These are phyloP conservation scores for Adelges cooleyi DNA, from an alignment of 1,140 invertebrate genomes.

Conservation along the genomic window DNA sequence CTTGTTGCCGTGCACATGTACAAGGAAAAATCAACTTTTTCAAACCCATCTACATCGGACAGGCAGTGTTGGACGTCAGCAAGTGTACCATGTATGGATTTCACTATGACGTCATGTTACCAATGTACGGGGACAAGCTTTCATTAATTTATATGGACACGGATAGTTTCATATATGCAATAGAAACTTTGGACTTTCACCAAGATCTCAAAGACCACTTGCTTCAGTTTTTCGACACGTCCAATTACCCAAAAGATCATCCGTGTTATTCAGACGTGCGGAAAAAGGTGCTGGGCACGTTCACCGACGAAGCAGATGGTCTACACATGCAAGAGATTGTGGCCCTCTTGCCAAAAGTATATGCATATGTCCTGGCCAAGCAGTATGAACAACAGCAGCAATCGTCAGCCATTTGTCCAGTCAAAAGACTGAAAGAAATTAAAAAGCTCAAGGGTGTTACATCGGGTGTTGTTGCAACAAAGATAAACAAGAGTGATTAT, in stretches of 20 bases:
- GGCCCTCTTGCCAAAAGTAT: neutral
- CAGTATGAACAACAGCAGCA: too few species aligned
- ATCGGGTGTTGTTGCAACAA: too few species aligned
- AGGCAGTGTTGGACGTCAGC: slow-evolving; percentile 27
- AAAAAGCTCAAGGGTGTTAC: too few species aligned
- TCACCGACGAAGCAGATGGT: neutral
- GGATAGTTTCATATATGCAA: neutral
- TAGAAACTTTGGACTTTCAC: neutral
- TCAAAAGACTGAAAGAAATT: too few species aligned
- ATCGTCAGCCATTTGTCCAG: too few species aligned
- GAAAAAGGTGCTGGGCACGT: neutral
- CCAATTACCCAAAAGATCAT: neutral
- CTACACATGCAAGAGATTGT: neutral
- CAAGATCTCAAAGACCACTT: neutral
- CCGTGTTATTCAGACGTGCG: neutral
- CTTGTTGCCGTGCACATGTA: slow-evolving; percentile 2
- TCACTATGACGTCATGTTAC: slow-evolving; percentile 28
- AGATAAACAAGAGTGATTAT: too few species aligned
- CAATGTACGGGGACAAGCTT: neutral
- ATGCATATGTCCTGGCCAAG: neutral
- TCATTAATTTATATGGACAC: neutral
- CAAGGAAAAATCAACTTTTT: slow-evolving; percentile 23
- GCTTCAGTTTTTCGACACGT: neutral
- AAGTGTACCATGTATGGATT: slow-evolving; percentile 30
- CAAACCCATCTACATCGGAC: slow-evolving; percentile 28